Percentiles rank a stretch among this genome's conserved stretches.
These are phyloP conservation scores for Lordiphosa fenestrarum DNA, from an alignment of 2,888 invertebrate genomes.

Conservation along the genomic window DNA sequence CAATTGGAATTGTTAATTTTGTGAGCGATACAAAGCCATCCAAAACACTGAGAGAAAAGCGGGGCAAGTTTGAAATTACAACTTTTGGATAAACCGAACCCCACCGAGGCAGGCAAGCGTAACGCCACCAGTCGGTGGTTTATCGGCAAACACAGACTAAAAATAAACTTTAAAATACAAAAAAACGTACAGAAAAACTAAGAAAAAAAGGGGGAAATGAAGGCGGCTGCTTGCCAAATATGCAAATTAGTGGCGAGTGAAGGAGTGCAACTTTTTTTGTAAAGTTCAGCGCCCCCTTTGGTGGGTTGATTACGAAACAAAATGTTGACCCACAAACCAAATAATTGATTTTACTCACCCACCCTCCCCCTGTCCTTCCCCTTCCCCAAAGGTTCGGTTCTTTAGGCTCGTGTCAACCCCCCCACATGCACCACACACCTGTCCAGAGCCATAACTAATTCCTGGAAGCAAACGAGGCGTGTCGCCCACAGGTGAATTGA, in stretches of 20 bases:
- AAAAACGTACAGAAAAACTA: constrained; percentile 1
- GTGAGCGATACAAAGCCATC: not conserved
- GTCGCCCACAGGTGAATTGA: constrained; percentile 18
- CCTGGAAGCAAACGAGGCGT: constrained; percentile 21
- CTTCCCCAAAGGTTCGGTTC: not conserved
- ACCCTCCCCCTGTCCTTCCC: too few species aligned
- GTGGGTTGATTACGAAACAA: not conserved
- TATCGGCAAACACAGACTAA: constrained; percentile 8
- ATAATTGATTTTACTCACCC: constrained; percentile 11
- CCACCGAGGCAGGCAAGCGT: not conserved
- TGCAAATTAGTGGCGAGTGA: constrained; percentile 19
- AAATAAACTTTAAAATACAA: constrained; percentile 9
- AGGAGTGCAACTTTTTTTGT: constrained; percentile 3
- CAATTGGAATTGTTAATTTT: constrained; percentile 5
- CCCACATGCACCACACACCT: constrained; percentile 5
- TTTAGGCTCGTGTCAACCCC: constrained; percentile 18
- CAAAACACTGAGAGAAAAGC: not conserved
- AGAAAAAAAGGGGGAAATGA: not conserved
- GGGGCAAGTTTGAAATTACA: too few species aligned
- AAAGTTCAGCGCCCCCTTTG: constrained; percentile 10
- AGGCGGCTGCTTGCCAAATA: constrained; percentile 6
- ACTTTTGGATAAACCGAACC: not conserved
- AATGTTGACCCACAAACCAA: constrained; percentile 8
- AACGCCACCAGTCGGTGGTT: constrained; percentile 2
- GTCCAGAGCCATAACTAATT: constrained; percentile 7